phyloP scores from a whole-genome alignment of 53 echinoderm and acorn worm genomes.

The Stichopus horrens region DNA sequence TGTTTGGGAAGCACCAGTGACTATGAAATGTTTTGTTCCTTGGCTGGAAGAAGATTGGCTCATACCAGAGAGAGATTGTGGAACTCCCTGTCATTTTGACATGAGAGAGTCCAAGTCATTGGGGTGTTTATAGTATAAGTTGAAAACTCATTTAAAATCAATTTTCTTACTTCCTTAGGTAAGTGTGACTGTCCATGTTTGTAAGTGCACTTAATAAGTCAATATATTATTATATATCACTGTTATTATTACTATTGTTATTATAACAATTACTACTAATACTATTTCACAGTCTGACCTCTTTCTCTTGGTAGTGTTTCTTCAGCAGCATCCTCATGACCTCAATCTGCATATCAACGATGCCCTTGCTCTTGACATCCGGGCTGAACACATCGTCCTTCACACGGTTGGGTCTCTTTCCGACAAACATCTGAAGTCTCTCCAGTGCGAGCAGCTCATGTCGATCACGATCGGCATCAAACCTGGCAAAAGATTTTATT shows the following conservation, averaged over 20 bases:
- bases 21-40: too few relatives aligned
- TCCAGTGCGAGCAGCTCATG: slow-evolving; percentile 82
- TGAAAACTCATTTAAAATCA: too few relatives aligned
- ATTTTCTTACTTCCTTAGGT: too few relatives aligned
- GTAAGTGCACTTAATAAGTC: too few relatives aligned
- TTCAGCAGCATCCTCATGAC: slow-evolving; percentile 72
- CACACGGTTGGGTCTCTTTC: slow-evolving; percentile 68
- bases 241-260: neutral
- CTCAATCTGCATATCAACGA: slow-evolving; percentile 91
- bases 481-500: slow-evolving; percentile 46
- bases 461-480: slow-evolving; percentile 86
- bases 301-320: slow-evolving; percentile 86
- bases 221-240: too few relatives aligned
- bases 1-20: too few relatives aligned
- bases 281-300: slow-evolving; percentile 48
- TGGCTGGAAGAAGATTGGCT: too few relatives aligned
- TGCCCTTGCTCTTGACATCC: slow-evolving; percentile 71
- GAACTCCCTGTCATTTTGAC: too few relatives aligned
- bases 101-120: too few relatives aligned
- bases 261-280: neutral
- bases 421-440: slow-evolving; percentile 59
- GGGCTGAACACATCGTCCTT: slow-evolving; percentile 64
- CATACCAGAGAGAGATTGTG: too few relatives aligned
- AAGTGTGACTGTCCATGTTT: too few relatives aligned
- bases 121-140: too few relatives aligned